phyloP scores from a whole-genome alignment of 2,888 invertebrate genomes.

The Drosophila putrida region DNA sequence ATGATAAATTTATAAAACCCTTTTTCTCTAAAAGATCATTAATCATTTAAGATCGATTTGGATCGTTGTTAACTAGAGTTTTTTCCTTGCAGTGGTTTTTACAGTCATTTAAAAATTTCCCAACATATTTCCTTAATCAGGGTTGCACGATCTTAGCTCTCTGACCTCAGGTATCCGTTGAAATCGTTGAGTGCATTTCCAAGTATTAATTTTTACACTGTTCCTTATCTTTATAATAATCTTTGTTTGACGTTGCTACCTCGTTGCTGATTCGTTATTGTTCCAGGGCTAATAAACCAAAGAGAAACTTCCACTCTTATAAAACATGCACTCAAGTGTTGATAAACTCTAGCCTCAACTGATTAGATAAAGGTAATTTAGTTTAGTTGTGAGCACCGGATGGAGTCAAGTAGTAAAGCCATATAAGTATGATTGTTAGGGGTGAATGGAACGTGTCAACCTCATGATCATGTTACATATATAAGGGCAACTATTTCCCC shows the following conservation, averaged over 20 bases:
- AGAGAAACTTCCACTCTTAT: background rate
- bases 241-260: background rate
- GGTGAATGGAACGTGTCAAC: constrained; percentile 32
- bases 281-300: background rate
- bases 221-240: background rate
- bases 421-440: constrained; percentile 4
- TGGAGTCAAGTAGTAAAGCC: constrained; percentile 21
- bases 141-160: background rate
- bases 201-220: background rate
- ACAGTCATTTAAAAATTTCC: background rate
- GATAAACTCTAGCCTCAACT: constrained; percentile 28
- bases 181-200: background rate
- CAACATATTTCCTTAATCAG: background rate
- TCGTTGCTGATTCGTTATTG: too few species aligned
- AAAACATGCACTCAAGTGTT: constrained; percentile 31
- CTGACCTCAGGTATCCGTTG: background rate
- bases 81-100: background rate
- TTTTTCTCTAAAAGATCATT: background rate
- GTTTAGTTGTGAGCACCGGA: constrained; percentile 39
- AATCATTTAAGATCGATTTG: background rate
- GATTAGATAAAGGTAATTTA: constrained; percentile 19
- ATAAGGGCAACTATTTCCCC: background rate
- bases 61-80: background rate
- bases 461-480: background rate
- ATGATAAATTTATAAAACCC: background rate